Evolutionary conservation across 2,888 invertebrate genomes (phyloP).

Genomic region (Drosophila anceps): DNA sequence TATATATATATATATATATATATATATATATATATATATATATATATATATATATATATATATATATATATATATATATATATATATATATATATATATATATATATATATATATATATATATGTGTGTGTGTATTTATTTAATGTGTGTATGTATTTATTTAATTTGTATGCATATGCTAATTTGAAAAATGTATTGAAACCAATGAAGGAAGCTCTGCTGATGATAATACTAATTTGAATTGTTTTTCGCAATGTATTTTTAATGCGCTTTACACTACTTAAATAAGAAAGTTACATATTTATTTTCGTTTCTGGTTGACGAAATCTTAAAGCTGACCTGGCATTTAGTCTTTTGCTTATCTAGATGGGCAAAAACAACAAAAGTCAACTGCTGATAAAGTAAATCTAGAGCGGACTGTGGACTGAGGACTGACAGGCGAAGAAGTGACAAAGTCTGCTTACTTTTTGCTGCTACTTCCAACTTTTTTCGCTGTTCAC

Average conservation of each 20-base stretch:
- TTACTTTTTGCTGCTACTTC: slow-evolving; percentile 21
- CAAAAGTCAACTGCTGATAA: slow-evolving; percentile 33
- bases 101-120: too few relatives aligned
- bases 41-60: neutral
- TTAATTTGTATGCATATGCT: slow-evolving; percentile 15
- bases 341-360: neutral
- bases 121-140: too few relatives aligned
- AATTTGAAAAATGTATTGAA: slow-evolving; percentile 31
- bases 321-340: neutral
- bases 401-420: slow-evolving; percentile 45
- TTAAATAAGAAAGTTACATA: neutral
- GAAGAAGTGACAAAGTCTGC: slow-evolving; percentile 62
- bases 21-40: too few relatives aligned
- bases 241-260: slow-evolving; percentile 2
- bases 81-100: neutral
- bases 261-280: slow-evolving; percentile 13
- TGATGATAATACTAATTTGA: slow-evolving; percentile 25
- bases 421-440: slow-evolving; percentile 50
- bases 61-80: neutral
- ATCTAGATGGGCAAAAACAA: slow-evolving; percentile 9
- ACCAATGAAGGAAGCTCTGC: neutral
- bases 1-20: too few relatives aligned
- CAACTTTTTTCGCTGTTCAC: slow-evolving; percentile 46
- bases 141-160: too few relatives aligned
- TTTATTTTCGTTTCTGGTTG: neutral